These are phyloP conservation scores for Abramis brama DNA, from an alignment of 2,113 vertebrate genomes.

Conservation along the genomic window DNA sequence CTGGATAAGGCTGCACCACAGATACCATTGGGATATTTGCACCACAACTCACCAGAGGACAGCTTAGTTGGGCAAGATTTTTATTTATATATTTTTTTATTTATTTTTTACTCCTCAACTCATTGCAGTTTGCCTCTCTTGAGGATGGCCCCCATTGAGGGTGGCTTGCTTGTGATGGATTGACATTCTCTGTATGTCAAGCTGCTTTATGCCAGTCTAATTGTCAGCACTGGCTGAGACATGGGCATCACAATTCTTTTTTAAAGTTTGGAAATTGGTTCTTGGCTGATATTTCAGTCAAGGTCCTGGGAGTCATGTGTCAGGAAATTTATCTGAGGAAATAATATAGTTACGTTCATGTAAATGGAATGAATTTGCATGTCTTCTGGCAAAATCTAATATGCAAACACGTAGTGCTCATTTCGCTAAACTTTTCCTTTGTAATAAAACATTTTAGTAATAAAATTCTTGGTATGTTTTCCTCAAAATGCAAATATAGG, in stretches of 20 bases:
- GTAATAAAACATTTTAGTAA: not conserved
- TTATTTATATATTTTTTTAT: not conserved
- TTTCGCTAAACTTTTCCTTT: not conserved
- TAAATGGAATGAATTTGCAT: not conserved
- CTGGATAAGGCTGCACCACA: conserved; percentile 70
- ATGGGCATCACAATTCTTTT: conserved; percentile 52
- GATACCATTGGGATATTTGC: conserved; percentile 72
- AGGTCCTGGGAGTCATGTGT: not conserved
- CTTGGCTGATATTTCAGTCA: conserved; percentile 31
- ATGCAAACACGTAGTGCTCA: not conserved
- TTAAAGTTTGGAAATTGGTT: conserved; percentile 28
- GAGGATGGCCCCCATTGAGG: conserved; percentile 66
- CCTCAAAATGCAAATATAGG: conserved; percentile 1
- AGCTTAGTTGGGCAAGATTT: conserved; percentile 70
- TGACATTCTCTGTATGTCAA: conserved; percentile 76
- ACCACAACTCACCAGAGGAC: conserved; percentile 70
- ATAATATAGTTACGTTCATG: not conserved
- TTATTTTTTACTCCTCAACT: conserved; percentile 55
- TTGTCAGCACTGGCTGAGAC: conserved; percentile 69
- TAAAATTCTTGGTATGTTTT: not conserved
- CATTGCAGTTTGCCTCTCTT: conserved; percentile 62
- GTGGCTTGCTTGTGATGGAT: conserved; percentile 75
- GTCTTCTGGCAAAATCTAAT: not conserved
- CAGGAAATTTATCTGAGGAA: not conserved
- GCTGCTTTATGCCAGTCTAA: conserved; percentile 76